Evolutionary conservation across 2,888 invertebrate genomes (phyloP), one percentile per base, ranked within the genome.

Genomic region (Panzeria rudis): DNA sequence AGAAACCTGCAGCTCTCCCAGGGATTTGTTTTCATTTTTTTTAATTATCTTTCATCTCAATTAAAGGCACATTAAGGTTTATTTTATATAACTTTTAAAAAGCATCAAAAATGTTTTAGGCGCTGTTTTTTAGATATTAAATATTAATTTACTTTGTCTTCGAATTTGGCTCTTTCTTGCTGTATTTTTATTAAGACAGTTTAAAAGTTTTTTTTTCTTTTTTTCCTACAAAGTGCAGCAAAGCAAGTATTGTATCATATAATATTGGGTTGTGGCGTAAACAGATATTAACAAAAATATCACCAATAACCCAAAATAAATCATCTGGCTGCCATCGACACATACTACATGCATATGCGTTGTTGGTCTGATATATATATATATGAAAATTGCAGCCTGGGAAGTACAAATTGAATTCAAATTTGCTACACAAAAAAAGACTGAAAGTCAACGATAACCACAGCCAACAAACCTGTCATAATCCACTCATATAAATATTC

Each of bases 231-330:
- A 32, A 13, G 20, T 23, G 32, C 64, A 64, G 61, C 17, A n/a
- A 17, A 11, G 44, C 54, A 38, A 2, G 44, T 52, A 29, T 11
- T 25, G 54, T 41, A 59, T 38, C 17, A 47, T 66, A 50, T 73
- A 50, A 44, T 61, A 61, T 68, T 56, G 47, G 29, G 72, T 72
- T 77, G 50, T 77, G 47, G 62, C 62, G 56, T 69, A 72, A 85
- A 78, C 78, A 82, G 82, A 85, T 71, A 85, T 85, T 85, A 85
- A 85, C 85, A 82, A 79, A 85, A 85, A 85, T 85, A 85, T 85
- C 85, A 85, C 85, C 85, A 75, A 82, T 71, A 82, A 75, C 9
- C 56, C 29, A 1, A 75, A 79, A 85, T 85, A 85, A 85, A 85
- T 85, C 85, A 85, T 79, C 3, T 66, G 56, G 52, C 82, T 75